Percentiles rank a stretch among this genome's conserved stretches.
Evolutionary conservation across 2,888 invertebrate genomes (phyloP).

Genomic region (Sussaba pulchella): DNA sequence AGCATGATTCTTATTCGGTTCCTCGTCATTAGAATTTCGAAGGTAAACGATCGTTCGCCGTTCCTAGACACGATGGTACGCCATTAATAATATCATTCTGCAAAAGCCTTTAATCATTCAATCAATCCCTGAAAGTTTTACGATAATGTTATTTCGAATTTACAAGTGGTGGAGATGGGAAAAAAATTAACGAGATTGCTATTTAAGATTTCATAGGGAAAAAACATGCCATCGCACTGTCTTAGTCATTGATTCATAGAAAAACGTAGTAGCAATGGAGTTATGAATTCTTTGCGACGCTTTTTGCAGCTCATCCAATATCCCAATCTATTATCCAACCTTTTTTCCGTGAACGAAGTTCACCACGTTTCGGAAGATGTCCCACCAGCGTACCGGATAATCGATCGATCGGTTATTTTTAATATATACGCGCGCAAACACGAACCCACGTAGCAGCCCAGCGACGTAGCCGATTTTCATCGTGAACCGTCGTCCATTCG

Average conservation of each 20-base stretch:
- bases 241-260: no score
- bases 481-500: conserved; percentile 20
- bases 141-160: no score
- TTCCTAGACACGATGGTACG: conserved; percentile 18
- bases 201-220: no score
- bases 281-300: background rate
- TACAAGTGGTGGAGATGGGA: no score
- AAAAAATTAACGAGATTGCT: no score
- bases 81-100: conserved; percentile 39
- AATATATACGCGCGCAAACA: background rate
- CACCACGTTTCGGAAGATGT: background rate
- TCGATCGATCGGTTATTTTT: conserved; percentile 48
- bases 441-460: background rate
- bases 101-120: background rate
- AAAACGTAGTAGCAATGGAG: no score
- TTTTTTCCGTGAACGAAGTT: background rate
- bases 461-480: conserved; percentile 27
- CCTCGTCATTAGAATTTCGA: background rate
- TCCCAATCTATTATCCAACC: background rate
- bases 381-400: background rate
- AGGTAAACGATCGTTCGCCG: conserved; percentile 38
- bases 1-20: background rate
- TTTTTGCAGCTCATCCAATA: background rate
- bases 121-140: no score
- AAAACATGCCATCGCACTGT: no score